Base-by-base conservation (phyloP, 2,113 vertebrate species). In the Empidonax traillii region DNA sequence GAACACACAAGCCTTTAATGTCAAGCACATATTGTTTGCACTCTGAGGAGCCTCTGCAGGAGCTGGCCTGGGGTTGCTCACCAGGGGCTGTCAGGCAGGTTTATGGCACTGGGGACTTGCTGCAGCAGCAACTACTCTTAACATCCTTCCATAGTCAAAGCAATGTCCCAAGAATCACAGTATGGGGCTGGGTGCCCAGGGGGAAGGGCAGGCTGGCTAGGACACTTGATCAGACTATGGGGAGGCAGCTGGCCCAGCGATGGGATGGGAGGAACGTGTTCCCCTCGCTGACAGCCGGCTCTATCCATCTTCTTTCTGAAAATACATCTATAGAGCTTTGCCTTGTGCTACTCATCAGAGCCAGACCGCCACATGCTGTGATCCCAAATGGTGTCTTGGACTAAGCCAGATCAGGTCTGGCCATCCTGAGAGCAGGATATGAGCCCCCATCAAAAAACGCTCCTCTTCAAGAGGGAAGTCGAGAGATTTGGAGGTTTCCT, bases 11-110 rank as follows among this genome's bases (percentile, higher is more conserved):
- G 73, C 68, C 88, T 93, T 78, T 66, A 82, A 71, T 56, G 82
- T 95, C 78, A 81, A 76, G 58, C 5, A 1, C 0, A 1, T 35
- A 80, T 62, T 82, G 84, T 93, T 89, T 90, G 85, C 0, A 27
- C 46, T 71, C 77, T 2, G 5, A 78, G 92, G 74, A 95, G 71
- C 72, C 65, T 89, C 67, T 78, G 61, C 72, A 81, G 82, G 87
- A 96, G 86, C 72, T 73, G 55, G 49, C 68, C 94, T 94, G 94
- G 66, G 73, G 90, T 68, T 92, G 82, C 90, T 96, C 93, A 95
- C 75, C 79, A 53, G 44, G 61, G 52, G 18, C 71, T 97, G 96
- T 85, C 95, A 93, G 44, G 86, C 68, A 94, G 71, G 77, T 89
- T 94, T 93, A 49, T 77, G 82, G 90, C n/a, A 25, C 14, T 18